These are phyloP conservation scores for Papilio machaon DNA, from an alignment of 1,140 invertebrate species.

Conservation along the genomic window DNA sequence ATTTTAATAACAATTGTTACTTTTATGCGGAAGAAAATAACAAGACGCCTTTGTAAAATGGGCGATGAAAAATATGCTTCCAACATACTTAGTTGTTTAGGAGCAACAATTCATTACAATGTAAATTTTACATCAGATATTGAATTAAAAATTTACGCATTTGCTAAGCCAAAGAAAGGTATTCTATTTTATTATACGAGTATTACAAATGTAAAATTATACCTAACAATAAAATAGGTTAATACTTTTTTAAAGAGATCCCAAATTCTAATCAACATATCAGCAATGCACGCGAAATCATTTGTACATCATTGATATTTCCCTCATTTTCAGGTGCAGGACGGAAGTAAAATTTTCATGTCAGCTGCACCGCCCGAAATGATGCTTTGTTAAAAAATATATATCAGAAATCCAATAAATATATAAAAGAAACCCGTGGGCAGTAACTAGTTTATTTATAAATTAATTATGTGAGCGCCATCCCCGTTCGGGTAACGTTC, in stretches of 20 bases:
- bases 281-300: not conserved
- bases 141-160: not conserved
- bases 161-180: no score
- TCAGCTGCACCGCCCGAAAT: no score
- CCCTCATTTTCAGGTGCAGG: not conserved
- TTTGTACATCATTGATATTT: not conserved
- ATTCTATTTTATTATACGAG: no score
- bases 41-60: not conserved
- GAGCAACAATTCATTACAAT: not conserved
- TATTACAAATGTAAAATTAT: not conserved
- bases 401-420: no score
- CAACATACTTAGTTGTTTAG: not conserved
- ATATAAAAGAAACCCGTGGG: not conserved
- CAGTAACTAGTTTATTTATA: slow-evolving; percentile 49
- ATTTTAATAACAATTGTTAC: slow-evolving; percentile 34
- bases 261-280: no score
- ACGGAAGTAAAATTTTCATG: not conserved
- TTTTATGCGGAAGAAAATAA: slow-evolving; percentile 14
- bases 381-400: no score
- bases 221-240: not conserved
- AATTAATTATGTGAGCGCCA: slow-evolving; percentile 44
- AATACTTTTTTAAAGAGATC: no score
- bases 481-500: slow-evolving; percentile 61
- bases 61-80: not conserved
- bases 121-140: not conserved